These are phyloP conservation scores for Geophilus truncorum DNA, from an alignment of 2,888 invertebrate genomes.

Conservation along the genomic window DNA sequence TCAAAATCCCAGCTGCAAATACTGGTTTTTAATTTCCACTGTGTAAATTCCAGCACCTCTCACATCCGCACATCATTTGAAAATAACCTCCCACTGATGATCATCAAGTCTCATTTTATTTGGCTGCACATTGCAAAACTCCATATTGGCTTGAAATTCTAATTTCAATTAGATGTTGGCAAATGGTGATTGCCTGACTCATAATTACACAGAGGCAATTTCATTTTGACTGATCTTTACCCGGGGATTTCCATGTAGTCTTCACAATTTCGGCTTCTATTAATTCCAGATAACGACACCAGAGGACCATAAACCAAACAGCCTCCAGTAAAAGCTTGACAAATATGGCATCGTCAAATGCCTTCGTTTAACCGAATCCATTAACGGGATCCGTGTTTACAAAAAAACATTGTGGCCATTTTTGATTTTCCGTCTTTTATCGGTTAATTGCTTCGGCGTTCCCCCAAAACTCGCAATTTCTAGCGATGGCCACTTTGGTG, in stretches of 20 bases:
- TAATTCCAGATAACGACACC: constrained; percentile 1
- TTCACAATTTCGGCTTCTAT: constrained; percentile 4
- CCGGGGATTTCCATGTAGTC: not conserved
- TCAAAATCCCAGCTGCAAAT: too few relatives aligned
- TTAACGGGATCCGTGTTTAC: not conserved
- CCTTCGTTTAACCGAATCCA: not conserved
- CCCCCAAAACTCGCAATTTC: too few relatives aligned
- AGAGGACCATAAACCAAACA: constrained; percentile 1
- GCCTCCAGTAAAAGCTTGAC: not conserved
- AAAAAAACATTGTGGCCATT: too few relatives aligned
- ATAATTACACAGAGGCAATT: not conserved
- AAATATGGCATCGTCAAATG: not conserved
- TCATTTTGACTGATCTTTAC: not conserved
- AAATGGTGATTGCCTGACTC: not conserved
- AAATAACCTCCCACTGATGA: too few relatives aligned
- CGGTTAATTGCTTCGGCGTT: too few relatives aligned
- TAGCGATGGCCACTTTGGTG: too few relatives aligned
- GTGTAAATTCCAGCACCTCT: too few relatives aligned
- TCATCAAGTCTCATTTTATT: too few relatives aligned
- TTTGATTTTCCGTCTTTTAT: too few relatives aligned
- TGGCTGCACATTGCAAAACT: too few relatives aligned
- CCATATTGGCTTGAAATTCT: not conserved
- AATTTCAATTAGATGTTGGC: not conserved
- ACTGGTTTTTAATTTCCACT: too few relatives aligned
- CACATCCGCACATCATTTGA: too few relatives aligned